phyloP scores from a whole-genome alignment of 92 coral and sea anemone species.

The Plumapathes pennacea region DNA sequence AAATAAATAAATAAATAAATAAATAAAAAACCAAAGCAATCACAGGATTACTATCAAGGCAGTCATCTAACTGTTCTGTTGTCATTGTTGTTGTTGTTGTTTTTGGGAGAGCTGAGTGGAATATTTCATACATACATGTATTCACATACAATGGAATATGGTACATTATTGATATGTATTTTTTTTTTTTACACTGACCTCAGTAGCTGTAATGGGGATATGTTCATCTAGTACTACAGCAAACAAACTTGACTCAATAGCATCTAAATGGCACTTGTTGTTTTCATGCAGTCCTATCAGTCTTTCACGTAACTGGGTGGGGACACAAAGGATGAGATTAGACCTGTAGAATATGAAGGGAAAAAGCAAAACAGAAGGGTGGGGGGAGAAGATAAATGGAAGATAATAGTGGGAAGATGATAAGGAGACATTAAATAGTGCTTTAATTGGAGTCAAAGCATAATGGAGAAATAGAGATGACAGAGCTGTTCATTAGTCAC shows the following conservation, averaged over 20 bases:
- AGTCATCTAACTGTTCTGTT: too few relatives aligned
- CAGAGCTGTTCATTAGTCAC: too few relatives aligned
- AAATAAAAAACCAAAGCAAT: too few relatives aligned
- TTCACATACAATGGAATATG: too few relatives aligned
- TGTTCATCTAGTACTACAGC: constrained; percentile 70
- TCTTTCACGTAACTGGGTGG: constrained; percentile 65
- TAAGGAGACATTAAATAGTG: too few relatives aligned
- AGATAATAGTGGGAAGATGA: neutral
- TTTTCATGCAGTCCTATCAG: constrained; percentile 50
- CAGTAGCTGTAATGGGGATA: constrained; percentile 44
- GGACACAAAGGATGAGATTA: neutral
- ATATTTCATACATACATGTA: neutral
- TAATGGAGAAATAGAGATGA: too few relatives aligned
- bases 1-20: too few relatives aligned
- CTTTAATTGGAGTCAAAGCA: too few relatives aligned
- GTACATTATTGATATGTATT: too few relatives aligned
- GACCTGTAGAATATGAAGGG: neutral
- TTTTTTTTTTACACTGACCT: too few relatives aligned
- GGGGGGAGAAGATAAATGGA: neutral
- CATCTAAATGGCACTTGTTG: constrained; percentile 57
- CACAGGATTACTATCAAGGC: too few relatives aligned
- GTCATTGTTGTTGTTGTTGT: neutral
- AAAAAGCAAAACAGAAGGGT: too few relatives aligned
- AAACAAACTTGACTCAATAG: constrained; percentile 78
- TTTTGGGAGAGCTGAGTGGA: neutral